phyloP scores from a whole-genome alignment of 2,113 vertebrate genomes.

The Neodon shergylaensis region DNA sequence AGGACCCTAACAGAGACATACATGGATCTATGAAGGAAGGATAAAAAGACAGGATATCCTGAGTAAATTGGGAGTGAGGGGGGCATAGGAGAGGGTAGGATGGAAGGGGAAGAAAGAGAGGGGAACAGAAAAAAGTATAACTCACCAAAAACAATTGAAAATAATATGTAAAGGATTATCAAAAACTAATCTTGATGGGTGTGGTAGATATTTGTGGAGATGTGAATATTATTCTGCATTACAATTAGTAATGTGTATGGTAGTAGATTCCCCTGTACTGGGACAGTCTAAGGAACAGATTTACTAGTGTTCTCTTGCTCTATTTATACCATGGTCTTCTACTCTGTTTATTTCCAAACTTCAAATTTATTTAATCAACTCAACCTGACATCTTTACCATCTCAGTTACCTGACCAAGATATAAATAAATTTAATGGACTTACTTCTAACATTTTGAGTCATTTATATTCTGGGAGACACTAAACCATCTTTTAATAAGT shows the following conservation, averaged over 20 bases:
- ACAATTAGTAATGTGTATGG: background rate
- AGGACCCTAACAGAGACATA: too few species aligned
- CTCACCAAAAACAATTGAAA: too few species aligned
- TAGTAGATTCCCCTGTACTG: background rate
- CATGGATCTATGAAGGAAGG: too few species aligned
- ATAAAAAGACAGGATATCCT: too few species aligned
- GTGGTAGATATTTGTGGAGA: background rate
- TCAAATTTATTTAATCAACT: background rate
- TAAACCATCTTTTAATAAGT: background rate
- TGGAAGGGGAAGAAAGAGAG: too few species aligned
- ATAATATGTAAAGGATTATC: background rate
- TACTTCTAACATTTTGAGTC: background rate
- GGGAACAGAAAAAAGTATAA: too few species aligned
- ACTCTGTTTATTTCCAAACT: background rate
- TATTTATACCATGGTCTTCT: background rate
- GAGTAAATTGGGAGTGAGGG: too few species aligned
- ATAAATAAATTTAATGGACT: constrained; percentile 31
- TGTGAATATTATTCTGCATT: background rate
- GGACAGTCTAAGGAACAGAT: background rate
- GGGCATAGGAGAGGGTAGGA: too few species aligned
- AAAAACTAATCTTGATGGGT: background rate
- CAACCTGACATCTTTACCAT: background rate
- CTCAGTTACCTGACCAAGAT: background rate
- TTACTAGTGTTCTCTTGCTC: background rate
- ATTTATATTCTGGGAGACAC: background rate